Percentiles rank a stretch among this genome's conserved stretches.
phyloP scores from a whole-genome alignment of 2,888 invertebrate genomes.

The Andrena dorsata region DNA sequence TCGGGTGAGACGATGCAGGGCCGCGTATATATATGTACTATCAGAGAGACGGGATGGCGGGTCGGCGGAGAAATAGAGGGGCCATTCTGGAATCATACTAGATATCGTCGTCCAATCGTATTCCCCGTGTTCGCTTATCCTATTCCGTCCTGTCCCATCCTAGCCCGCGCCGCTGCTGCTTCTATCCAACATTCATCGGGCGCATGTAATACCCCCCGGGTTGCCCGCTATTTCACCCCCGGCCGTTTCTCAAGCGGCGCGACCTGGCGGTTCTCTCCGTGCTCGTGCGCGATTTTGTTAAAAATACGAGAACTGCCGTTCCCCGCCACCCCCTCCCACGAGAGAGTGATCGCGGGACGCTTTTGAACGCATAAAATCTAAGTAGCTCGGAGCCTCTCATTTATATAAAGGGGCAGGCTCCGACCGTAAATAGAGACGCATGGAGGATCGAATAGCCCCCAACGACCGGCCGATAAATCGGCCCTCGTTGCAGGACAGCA shows the following conservation, averaged over 20 bases:
- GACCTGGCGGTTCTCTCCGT: constrained; percentile 35
- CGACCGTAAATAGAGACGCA: constrained; percentile 48
- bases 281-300: constrained; percentile 51
- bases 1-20: constrained; percentile 61
- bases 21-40: constrained; percentile 61
- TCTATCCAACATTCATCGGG: constrained; percentile 77
- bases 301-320: constrained; percentile 45
- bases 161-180: constrained; percentile 54
- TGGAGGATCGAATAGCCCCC: constrained; percentile 25
- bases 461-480: constrained; percentile 36
- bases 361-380: constrained; percentile 41
- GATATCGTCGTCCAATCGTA: constrained; percentile 76
- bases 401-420: constrained; percentile 23
- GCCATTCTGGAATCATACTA: constrained; percentile 74
- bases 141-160: constrained; percentile 67
- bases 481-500: not conserved
- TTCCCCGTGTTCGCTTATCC: constrained; percentile 74
- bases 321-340: not conserved
- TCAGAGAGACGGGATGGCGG: constrained; percentile 49
- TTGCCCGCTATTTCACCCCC: constrained; percentile 12
- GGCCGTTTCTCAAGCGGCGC: constrained; percentile 44
- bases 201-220: constrained; percentile 72
- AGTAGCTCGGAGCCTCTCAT: constrained; percentile 15
- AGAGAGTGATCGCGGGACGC: constrained; percentile 33
- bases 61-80: constrained; percentile 61